These are phyloP conservation scores for Salminus brasiliensis DNA, from an alignment of 2,113 vertebrate genomes.

Conservation along the genomic window DNA sequence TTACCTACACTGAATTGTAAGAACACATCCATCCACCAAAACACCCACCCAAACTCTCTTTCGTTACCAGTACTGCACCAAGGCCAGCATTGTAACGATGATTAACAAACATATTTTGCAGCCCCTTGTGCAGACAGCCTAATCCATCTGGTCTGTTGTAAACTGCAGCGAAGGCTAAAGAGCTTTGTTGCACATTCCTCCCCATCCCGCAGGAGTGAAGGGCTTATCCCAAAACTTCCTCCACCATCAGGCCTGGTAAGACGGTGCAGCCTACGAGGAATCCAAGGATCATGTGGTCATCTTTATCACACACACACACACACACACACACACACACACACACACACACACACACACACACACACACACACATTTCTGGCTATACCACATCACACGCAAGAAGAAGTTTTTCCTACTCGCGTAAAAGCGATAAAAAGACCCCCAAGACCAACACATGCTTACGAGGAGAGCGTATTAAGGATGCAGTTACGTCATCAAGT, in stretches of 20 bases:
- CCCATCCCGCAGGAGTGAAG: neutral
- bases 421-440: slow-evolving; percentile 30
- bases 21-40: too few species aligned
- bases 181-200: neutral
- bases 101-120: neutral
- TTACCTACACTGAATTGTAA: too few species aligned
- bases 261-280: slow-evolving; percentile 23
- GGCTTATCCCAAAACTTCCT: neutral
- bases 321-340: too few species aligned
- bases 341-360: too few species aligned
- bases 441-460: slow-evolving; percentile 33
- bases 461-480: slow-evolving; percentile 39
- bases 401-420: slow-evolving; percentile 8
- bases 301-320: slow-evolving; percentile 16
- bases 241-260: slow-evolving; percentile 24
- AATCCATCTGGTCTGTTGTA: slow-evolving; percentile 11
- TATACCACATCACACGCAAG: slow-evolving; percentile 2
- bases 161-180: neutral
- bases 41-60: slow-evolving; percentile 37
- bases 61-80: neutral
- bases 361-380: neutral
- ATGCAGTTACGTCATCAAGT: slow-evolving; percentile 30
- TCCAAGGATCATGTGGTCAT: slow-evolving; percentile 33
- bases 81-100: neutral
- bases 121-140: slow-evolving; percentile 1